Evolutionary conservation across 2,113 vertebrate genomes (phyloP), one percentile per base, ranked within the genome.

Genomic region (Neotragus moschatus): DNA sequence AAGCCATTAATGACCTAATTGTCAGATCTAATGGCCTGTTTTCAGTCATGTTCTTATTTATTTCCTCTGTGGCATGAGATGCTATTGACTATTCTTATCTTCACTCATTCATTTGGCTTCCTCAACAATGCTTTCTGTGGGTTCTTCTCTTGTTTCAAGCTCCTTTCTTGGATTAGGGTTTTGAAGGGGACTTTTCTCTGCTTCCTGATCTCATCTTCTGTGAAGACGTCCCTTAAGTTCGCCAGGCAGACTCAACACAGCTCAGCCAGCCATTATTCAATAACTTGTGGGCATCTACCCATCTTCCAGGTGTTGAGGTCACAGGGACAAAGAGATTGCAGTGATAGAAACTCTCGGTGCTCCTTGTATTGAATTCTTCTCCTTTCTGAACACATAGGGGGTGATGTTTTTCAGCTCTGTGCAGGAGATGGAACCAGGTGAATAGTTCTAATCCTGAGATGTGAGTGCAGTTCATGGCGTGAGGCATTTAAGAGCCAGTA

Each of bases 1-100:
- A 89, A 96, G 87, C 88, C 96, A 96, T 97, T 97, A 96, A 96
- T 84, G 94, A 97, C 84, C 90, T 92, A 92, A 96, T 91, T 97
- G 95, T 96, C 49, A 96, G 58, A 91, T 60, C 84, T 56, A 87
- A 94, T 96, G 87, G 92, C 58, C 92, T 96, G 94, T 80, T 94
- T 95, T 98, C 91, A 93, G 55, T 96, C 87, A 93, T 94, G 89
- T 87, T 96, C 90, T 89, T 96, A 89, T 90, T 97, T 95, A 96
- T 84, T 77, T 91, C 73, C 92, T 96, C 87, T 53, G 43, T 96
- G 96, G 87, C 61, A 73, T 91, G 61, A 7, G 39, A 61, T 73
- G 51, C 28, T 84, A 61, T 70, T 95, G 97, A 94, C 92, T 90
- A 39, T 75, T 96, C 80, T 92, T 88, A 51, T 93, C 91, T 94